Conservation (phyloP, 2,888 invertebrate species). For the Drosophila paucipuncta region DNA sequence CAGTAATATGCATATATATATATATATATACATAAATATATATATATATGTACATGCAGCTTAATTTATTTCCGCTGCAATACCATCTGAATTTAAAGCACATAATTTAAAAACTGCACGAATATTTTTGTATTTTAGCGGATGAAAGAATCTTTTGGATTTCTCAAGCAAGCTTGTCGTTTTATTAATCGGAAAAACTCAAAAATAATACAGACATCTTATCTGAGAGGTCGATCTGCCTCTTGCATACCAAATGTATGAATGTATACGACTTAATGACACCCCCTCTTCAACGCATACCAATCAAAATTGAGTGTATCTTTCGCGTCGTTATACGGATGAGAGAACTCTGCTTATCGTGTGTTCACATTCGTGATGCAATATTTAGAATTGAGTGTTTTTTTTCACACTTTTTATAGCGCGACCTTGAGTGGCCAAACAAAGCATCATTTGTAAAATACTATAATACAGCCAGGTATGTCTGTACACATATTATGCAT, state of each 20-base stretch:
- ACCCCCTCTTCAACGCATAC: not conserved
- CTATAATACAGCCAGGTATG: constrained; percentile 28
- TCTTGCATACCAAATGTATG: not conserved
- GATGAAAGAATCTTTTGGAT: not conserved
- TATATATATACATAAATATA: not conserved
- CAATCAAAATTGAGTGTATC: not conserved
- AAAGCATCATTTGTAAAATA: constrained; percentile 64
- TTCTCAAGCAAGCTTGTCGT: not conserved
- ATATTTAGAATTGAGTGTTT: constrained; percentile 62
- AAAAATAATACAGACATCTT: not conserved
- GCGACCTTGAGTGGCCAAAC: constrained; percentile 63
- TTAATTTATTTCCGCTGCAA: not conserved
- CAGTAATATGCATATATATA: not conserved
- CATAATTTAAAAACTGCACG: not conserved
- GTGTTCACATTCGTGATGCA: constrained; percentile 59
- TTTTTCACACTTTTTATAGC: constrained; percentile 47
- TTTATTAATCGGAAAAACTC: not conserved
- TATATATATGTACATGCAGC: not conserved
- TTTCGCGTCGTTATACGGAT: not conserved
- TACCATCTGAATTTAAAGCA: not conserved
- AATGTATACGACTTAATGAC: not conserved
- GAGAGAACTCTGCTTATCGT: constrained; percentile 9
- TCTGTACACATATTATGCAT: not conserved
- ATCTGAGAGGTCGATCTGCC: not conserved
- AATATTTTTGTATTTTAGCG: not conserved